These are phyloP conservation scores for Hyla sarda DNA, from an alignment of 2,113 vertebrate species.

Conservation along the genomic window DNA sequence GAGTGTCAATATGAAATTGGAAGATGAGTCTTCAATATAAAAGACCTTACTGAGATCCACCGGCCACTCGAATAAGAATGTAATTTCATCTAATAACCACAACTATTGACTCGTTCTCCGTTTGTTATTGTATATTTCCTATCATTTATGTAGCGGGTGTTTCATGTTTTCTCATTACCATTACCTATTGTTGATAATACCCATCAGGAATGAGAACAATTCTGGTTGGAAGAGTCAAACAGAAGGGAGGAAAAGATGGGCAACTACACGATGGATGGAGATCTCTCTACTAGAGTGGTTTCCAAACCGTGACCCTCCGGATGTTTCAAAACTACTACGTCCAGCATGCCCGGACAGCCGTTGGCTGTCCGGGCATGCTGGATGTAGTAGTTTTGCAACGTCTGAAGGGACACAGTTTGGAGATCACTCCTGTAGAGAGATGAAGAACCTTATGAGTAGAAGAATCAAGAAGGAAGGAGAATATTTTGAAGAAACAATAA, in stretches of 20 bases:
- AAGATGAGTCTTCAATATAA: not conserved
- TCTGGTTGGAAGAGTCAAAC: not conserved
- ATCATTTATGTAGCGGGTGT: not conserved
- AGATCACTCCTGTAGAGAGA: no score
- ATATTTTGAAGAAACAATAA: no score
- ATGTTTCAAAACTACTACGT: no score
- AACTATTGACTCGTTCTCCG: no score
- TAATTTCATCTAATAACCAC: not conserved
- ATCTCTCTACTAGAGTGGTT: no score
- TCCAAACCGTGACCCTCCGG: no score
- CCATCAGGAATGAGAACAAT: not conserved
- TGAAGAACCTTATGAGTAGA: no score
- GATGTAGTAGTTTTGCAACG: no score
- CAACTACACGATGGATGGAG: not conserved
- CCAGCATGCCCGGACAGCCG: no score
- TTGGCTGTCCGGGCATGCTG: no score
- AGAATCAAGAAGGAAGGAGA: not conserved
- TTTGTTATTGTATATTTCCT: not conserved
- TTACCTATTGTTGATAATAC: not conserved
- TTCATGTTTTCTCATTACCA: not conserved
- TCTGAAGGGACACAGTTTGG: no score
- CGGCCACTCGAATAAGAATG: not conserved
- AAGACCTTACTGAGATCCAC: not conserved
- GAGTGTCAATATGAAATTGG: slow-evolving; percentile 11
- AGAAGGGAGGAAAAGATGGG: not conserved